phyloP scores from a whole-genome alignment of 2,113 vertebrate species.

The Cardinalis cardinalis region DNA sequence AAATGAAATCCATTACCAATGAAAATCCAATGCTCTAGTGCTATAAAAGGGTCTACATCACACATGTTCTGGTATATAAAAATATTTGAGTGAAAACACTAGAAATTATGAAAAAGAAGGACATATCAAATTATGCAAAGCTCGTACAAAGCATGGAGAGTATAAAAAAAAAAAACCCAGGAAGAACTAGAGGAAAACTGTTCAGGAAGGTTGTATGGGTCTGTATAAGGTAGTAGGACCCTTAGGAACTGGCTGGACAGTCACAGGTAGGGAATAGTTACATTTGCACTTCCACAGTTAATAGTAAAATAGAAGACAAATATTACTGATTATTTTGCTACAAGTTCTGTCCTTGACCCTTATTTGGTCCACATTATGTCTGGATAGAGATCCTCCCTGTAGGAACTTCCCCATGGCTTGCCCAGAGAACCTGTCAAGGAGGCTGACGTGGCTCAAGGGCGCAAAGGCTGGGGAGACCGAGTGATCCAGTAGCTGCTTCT shows the following conservation, averaged over 20 bases:
- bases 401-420: background rate
- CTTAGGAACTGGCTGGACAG: background rate
- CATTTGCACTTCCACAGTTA: background rate
- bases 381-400: background rate
- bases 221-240: background rate
- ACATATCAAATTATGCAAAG: background rate
- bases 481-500: background rate
- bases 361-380: background rate
- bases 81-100: background rate
- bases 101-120: background rate
- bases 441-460: background rate
- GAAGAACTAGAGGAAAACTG: background rate
- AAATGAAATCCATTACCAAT: constrained; percentile 39
- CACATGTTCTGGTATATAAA: background rate
- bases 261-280: background rate
- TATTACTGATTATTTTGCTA: background rate
- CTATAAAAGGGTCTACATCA: constrained; percentile 33
- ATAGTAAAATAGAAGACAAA: background rate
- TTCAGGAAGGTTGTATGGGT: background rate
- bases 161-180: background rate
- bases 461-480: background rate
- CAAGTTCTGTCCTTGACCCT: background rate
- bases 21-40: background rate
- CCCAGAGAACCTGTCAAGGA: background rate
- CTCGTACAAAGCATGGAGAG: background rate